Base-by-base conservation (phyloP, 1,140 invertebrate genomes). In the Ephestia elutella region DNA sequence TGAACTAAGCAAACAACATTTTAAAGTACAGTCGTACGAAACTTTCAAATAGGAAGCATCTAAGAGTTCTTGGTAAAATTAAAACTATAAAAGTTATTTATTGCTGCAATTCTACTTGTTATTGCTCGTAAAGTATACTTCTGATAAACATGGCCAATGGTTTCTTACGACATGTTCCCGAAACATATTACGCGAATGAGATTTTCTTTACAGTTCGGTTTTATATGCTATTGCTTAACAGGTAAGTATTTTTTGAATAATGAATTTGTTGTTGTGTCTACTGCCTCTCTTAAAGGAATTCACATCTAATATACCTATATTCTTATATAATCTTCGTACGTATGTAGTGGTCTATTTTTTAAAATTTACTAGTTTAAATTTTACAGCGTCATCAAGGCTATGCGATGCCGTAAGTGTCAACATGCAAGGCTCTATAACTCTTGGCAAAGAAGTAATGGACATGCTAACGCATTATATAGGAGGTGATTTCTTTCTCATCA, bases 381-480 rank as follows among this genome's bases (percentile, higher is more conserved):
- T 65, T 61, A 20, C 49, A 65, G 63, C 15, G 2, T 35, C 56
- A 21, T 17, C 50, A 56, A 19, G n/a, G 9, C 35, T 59, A 0
- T 35, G 38, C 5, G 30, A 57, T 44, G 65, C 59, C 0, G 53
- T 79, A 5, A 80, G 78, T 70, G 62, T 80, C 0, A 73, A 72
- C 21, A 61, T 80, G 51, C 70, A 76, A 53, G 78, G 73, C 5
- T 68, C 63, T 5, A 7, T 80, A 11, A 71, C 63, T n/a, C 57
- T 80, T 15, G 78, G 75, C 4, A 76, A 69, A 48, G 78, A 80
- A 18, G 66, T 80, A n/a, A 59, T 80, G 50, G 62, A 70, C 0
- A 67, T 65, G 15, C 25, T 80, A 2, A 60, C 64, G 8, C 51
- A 65, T 21, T 68, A 49, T 25, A 17, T 57, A 30, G 20, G 20